Percentiles rank a stretch among this genome's conserved stretches.
Evolutionary conservation across 1,140 invertebrate species (phyloP).

Genomic region (Heterodera schachtii): DNA sequence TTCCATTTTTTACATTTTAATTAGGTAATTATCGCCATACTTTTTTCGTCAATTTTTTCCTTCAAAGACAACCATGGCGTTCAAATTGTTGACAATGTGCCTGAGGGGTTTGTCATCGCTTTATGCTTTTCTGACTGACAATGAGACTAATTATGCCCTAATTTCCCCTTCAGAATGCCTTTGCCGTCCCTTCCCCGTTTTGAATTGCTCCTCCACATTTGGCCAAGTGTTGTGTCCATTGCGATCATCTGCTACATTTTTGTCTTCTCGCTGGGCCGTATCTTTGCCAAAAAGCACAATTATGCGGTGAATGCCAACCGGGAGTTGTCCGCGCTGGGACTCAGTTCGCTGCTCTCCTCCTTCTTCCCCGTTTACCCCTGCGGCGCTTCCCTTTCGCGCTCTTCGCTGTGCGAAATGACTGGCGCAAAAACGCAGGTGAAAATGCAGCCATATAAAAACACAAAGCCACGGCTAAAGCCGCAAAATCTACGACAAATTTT

Average conservation of each 20-base stretch:
- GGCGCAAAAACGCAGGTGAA: slow-evolving; percentile 60
- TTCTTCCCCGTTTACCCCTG: slow-evolving; percentile 70
- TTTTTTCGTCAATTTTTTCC: slow-evolving; percentile 66
- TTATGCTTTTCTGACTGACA: no score
- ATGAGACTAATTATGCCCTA: no score
- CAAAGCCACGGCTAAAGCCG: no score
- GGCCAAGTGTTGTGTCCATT: slow-evolving; percentile 67
- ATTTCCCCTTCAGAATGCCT: slow-evolving; percentile 61
- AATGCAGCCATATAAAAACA: neutral
- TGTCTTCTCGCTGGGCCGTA: slow-evolving; percentile 71
- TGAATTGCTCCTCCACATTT: slow-evolving; percentile 57
- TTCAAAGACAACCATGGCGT: slow-evolving; percentile 67
- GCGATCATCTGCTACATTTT: slow-evolving; percentile 71
- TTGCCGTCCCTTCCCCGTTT: slow-evolving; percentile 64
- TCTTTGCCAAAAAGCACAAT: slow-evolving; percentile 71
- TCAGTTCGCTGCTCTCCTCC: slow-evolving; percentile 68
- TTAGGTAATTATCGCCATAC: slow-evolving; percentile 47
- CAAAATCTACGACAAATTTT: no score
- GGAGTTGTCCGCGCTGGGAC: slow-evolving; percentile 70
- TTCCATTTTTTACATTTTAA: no score
- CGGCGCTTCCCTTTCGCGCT: slow-evolving; percentile 69
- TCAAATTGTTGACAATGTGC: slow-evolving; percentile 68
- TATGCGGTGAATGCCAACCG: slow-evolving; percentile 71
- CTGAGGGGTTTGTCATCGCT: slow-evolving; percentile 67
- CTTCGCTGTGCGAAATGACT: slow-evolving; percentile 63